These are phyloP conservation scores for Chaetophractus vellerosus DNA, from an alignment of 2,797 vertebrate genomes.

Conservation along the genomic window DNA sequence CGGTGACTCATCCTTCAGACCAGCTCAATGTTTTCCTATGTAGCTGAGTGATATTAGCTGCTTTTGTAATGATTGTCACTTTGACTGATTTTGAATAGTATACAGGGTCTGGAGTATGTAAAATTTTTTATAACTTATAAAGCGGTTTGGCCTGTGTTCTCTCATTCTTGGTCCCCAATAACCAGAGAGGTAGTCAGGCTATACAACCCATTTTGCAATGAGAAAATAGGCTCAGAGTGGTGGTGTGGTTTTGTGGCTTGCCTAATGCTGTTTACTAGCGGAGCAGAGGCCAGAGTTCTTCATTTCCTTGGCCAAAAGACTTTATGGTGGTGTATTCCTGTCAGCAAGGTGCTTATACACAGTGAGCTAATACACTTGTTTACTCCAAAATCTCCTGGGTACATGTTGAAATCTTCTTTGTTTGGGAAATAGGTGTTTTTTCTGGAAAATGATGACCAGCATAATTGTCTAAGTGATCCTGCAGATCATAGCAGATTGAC, in stretches of 20 bases:
- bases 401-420: conserved; percentile 44
- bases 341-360: not conserved
- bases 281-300: not conserved
- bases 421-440: conserved; percentile 95
- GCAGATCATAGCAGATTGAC: conserved; percentile 98
- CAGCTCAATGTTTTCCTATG: not conserved
- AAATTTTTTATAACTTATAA: not conserved
- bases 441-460: conserved; percentile 96
- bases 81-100: conserved; percentile 12
- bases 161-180: not conserved
- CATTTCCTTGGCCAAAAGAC: not conserved
- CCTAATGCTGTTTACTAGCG: not conserved
- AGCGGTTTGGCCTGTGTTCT: not conserved
- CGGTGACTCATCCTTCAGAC: not conserved
- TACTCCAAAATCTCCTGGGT: not conserved
- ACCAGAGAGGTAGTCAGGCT: not conserved
- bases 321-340: not conserved
- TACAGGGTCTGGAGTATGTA: not conserved
- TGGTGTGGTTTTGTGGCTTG: not conserved
- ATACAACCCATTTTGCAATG: not conserved
- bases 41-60: not conserved
- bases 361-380: not conserved
- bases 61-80: not conserved
- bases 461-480: conserved; percentile 95
- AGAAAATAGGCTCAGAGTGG: not conserved